Evolutionary conservation across 1,140 invertebrate species (phyloP).

Genomic region (Hylaeus volcanicus): DNA sequence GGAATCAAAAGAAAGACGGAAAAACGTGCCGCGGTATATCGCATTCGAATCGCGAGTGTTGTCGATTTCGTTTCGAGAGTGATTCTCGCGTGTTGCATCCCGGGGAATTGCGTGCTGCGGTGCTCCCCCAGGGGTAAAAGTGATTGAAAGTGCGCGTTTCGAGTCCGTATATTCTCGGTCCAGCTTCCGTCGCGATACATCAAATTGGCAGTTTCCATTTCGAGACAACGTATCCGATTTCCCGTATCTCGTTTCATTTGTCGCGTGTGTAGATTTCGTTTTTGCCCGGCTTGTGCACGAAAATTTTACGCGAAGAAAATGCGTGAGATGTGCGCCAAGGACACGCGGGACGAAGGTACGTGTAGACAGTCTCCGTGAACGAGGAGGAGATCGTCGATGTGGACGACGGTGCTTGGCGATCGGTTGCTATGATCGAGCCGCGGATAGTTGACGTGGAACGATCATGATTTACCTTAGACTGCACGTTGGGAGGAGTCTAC

Average conservation of each 20-base stretch:
- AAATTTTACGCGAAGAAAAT: neutral
- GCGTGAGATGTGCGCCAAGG: slow-evolving; percentile 13
- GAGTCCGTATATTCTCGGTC: too few relatives aligned
- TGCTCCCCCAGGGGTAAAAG: neutral
- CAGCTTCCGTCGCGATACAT: too few relatives aligned
- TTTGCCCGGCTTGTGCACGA: neutral
- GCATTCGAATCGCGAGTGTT: slow-evolving; percentile 2
- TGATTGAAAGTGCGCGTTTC: slow-evolving; percentile 14
- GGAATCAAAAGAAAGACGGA: neutral
- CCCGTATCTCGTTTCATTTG: too few relatives aligned
- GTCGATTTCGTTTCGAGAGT: neutral
- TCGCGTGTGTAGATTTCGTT: too few relatives aligned
- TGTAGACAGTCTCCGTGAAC: neutral
- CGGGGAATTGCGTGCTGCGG: neutral
- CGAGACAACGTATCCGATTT: neutral
- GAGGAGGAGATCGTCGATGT: neutral
- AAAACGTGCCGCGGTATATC: slow-evolving; percentile 3
- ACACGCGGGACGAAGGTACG: slow-evolving; percentile 15
- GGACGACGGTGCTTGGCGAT: slow-evolving; percentile 43
- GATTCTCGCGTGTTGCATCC: slow-evolving; percentile 1
- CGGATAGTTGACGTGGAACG: slow-evolving; percentile 60
- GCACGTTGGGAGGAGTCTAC: slow-evolving; percentile 72
- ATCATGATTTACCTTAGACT: slow-evolving; percentile 76
- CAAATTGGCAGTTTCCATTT: neutral
- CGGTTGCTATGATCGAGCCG: slow-evolving; percentile 66